Conservation (phyloP, 2,888 invertebrate species). For the Agonopterix heracliana region DNA sequence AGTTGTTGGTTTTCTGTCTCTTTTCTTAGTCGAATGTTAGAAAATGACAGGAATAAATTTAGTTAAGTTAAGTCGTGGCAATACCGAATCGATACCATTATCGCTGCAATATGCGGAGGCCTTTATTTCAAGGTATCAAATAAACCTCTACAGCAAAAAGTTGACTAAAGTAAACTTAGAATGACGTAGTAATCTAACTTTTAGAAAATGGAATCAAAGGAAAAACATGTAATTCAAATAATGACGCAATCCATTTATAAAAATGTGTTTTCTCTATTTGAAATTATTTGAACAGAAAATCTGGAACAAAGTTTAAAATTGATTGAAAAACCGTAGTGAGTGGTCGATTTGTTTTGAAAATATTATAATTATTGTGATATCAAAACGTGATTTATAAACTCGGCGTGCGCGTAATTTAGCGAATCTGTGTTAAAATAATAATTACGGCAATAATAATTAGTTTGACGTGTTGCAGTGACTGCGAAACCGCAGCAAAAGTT, state of each 20-base stretch:
- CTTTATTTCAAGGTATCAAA: too few species aligned
- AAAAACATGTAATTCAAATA: conserved; percentile 25
- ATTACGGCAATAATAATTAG: neutral
- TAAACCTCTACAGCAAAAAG: too few species aligned
- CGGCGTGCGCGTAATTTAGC: neutral
- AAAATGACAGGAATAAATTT: too few species aligned
- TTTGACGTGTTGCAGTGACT: conserved; percentile 22
- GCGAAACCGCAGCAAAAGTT: conserved; percentile 49
- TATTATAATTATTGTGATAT: neutral
- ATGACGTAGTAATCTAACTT: conserved; percentile 14
- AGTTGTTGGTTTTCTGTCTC: too few species aligned
- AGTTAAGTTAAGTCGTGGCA: too few species aligned
- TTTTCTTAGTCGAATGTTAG: too few species aligned
- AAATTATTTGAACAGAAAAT: conserved; percentile 13
- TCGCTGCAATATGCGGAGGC: too few species aligned
- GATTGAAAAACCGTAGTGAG: conserved; percentile 9
- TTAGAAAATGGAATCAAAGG: conserved; percentile 27
- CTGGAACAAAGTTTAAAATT: conserved; percentile 12
- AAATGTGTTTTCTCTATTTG: conserved; percentile 15
- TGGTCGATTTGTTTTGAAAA: neutral
- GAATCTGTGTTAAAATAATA: conserved; percentile 2
- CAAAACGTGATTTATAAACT: conserved; percentile 1
- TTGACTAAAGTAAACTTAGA: too few species aligned
- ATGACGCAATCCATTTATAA: conserved; percentile 15
- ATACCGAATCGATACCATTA: too few species aligned